These are phyloP conservation scores for Accipiter minullus DNA, from an alignment of 2,797 vertebrate species.

Conservation along the genomic window DNA sequence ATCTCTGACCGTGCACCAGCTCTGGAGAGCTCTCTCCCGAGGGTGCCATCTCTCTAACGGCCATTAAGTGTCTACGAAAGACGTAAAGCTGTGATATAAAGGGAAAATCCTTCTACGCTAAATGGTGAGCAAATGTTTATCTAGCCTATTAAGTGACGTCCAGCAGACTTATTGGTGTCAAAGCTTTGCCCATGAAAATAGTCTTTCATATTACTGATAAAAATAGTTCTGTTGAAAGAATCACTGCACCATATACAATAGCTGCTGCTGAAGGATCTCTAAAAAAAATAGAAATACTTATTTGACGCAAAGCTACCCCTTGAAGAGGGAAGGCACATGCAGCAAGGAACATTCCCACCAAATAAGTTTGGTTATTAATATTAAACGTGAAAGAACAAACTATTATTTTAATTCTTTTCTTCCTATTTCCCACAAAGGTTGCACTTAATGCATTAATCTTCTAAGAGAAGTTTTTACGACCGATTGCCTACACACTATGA, in stretches of 20 bases:
- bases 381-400: conserved; percentile 37
- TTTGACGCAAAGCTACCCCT: background rate
- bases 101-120: conserved; percentile 18
- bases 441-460: conserved; percentile 79
- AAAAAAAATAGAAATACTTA: background rate
- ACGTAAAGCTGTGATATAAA: background rate
- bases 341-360: background rate
- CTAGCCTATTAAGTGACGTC: conserved; percentile 44
- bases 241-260: background rate
- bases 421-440: conserved; percentile 61
- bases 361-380: conserved; percentile 28
- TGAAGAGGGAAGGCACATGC: background rate
- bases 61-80: background rate
- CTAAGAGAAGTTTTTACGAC: conserved; percentile 78
- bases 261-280: background rate
- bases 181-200: conserved; percentile 39
- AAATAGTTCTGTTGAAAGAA: conserved; percentile 50
- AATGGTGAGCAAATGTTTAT: conserved; percentile 42
- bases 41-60: background rate
- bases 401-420: conserved; percentile 73
- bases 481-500: conserved; percentile 74
- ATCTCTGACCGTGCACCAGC: rapidly evolving
- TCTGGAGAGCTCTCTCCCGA: background rate
- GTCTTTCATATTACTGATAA: conserved; percentile 48
- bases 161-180: conserved; percentile 29